Conservation (phyloP, 2,113 vertebrate genomes). For the Burhinus bistriatus region DNA sequence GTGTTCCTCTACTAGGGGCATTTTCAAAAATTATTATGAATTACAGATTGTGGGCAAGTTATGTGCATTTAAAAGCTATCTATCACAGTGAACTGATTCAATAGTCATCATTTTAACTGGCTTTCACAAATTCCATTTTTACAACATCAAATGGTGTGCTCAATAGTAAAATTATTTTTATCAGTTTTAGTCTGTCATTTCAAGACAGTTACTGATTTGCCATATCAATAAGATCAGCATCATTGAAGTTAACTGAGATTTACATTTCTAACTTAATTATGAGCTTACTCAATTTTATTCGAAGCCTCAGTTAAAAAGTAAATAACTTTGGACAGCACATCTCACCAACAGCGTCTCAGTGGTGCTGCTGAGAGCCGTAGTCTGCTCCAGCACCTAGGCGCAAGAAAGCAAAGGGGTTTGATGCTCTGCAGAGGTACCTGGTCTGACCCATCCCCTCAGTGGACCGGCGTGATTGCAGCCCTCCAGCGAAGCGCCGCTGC, state of each 20-base stretch:
- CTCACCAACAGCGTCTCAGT: background rate
- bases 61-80: background rate
- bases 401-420: background rate
- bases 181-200: conserved; percentile 29
- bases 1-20: background rate
- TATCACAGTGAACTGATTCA: background rate
- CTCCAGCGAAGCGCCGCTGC: background rate
- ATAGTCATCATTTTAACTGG: background rate
- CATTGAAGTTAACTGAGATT: background rate
- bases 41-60: background rate
- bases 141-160: background rate
- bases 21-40: background rate
- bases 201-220: conserved; percentile 3
- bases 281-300: background rate
- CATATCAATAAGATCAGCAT: background rate
- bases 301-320: background rate
- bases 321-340: background rate
- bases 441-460: accelerated
- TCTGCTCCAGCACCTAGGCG: background rate
- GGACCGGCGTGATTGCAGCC: accelerated
- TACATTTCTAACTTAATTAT: background rate
- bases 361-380: accelerated
- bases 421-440: background rate
- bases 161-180: conserved; percentile 41
- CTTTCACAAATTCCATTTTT: conserved; percentile 33